Percentiles rank a stretch among this genome's conserved stretches.
These are phyloP conservation scores for Rapana venosa DNA, from an alignment of 2,888 invertebrate genomes.

Conservation along the genomic window DNA sequence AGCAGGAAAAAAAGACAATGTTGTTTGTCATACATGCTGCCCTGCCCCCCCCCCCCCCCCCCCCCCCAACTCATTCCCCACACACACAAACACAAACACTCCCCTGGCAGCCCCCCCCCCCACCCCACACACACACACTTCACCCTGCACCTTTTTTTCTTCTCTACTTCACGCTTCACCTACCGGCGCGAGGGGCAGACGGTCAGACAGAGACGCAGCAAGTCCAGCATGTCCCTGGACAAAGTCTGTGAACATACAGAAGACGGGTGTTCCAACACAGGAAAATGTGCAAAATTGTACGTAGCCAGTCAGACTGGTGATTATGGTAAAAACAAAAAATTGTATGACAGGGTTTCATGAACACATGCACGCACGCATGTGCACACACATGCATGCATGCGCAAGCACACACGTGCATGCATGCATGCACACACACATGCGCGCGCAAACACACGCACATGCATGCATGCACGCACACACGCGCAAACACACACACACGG, in stretches of 20 bases:
- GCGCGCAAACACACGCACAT: background rate
- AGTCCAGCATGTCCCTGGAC: constrained; percentile 56
- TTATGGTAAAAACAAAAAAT: too few species aligned
- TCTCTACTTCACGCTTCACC: background rate
- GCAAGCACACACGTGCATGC: background rate
- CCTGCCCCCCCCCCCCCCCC: too few species aligned
- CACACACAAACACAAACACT: constrained; percentile 8
- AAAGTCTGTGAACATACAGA: constrained; percentile 50
- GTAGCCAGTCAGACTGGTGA: too few species aligned
- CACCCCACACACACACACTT: too few species aligned
- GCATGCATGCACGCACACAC: background rate
- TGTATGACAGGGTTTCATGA: background rate
- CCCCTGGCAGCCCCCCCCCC: too few species aligned
- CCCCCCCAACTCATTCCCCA: background rate
- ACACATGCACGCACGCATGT: background rate
- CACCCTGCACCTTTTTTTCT: background rate
- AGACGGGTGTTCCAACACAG: background rate
- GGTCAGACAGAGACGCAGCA: constrained; percentile 64
- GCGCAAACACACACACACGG: background rate
- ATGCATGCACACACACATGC: background rate
- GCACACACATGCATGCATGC: constrained; percentile 2
- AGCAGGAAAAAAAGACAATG: too few species aligned
- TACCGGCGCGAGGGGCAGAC: constrained; percentile 63
- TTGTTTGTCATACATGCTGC: too few species aligned
- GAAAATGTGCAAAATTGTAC: too few species aligned